These are phyloP conservation scores for Hydriomena furcata DNA, from an alignment of 2,888 invertebrate genomes.

Conservation along the genomic window DNA sequence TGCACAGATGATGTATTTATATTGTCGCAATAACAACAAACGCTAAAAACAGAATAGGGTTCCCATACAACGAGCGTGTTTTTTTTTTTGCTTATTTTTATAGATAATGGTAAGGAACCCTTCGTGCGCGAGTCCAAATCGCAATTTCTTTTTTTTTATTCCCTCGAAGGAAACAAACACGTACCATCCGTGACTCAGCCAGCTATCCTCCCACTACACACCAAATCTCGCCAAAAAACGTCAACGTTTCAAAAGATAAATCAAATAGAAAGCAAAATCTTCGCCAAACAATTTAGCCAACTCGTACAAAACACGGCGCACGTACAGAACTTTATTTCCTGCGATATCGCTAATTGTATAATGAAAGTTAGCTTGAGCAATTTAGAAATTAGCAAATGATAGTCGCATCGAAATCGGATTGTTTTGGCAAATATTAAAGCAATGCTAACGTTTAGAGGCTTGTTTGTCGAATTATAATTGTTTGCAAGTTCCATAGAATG, in stretches of 20 bases:
- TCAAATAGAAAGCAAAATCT: conserved; percentile 5
- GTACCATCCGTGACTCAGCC: too few relatives aligned
- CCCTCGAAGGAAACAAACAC: too few relatives aligned
- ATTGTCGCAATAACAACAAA: too few relatives aligned
- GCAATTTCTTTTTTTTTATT: too few relatives aligned
- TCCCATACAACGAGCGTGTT: too few relatives aligned
- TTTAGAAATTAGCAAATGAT: conserved; percentile 35
- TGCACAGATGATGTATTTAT: too few relatives aligned
- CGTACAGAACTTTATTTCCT: conserved; percentile 30
- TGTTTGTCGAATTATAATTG: background rate
- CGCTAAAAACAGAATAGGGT: too few relatives aligned
- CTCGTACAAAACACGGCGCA: conserved; percentile 21
- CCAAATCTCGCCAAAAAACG: background rate
- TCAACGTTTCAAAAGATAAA: background rate
- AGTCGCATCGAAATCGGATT: conserved; percentile 33
- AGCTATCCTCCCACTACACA: too few relatives aligned
- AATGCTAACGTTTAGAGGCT: background rate
- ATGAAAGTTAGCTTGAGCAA: conserved; percentile 34
- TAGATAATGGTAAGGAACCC: too few relatives aligned
- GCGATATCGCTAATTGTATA: conserved; percentile 34
- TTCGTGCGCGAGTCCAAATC: too few relatives aligned
- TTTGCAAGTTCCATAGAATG: too few relatives aligned
- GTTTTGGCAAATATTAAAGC: conserved; percentile 26
- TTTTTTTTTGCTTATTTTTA: too few relatives aligned
- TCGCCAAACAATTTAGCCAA: conserved; percentile 17